Evolutionary conservation across 2,888 invertebrate species (phyloP).

Genomic region (Liodrosophila aerea): DNA sequence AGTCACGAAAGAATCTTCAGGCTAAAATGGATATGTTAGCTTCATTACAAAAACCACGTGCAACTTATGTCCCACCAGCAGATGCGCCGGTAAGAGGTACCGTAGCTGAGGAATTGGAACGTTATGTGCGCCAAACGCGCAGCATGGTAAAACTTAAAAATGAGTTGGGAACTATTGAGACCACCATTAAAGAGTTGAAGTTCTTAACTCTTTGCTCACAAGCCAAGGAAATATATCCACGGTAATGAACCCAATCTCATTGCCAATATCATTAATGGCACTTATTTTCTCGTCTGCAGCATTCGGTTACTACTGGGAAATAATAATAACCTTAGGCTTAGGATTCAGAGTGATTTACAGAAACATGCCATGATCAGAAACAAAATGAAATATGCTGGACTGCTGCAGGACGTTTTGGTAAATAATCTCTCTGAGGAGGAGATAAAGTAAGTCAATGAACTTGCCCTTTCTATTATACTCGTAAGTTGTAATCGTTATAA

Average conservation of each 20-base stretch:
- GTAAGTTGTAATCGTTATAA: not conserved
- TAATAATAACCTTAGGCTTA: slow-evolving; percentile 70
- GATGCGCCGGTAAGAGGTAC: not conserved
- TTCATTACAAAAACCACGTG: slow-evolving; percentile 56
- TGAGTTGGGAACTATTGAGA: slow-evolving; percentile 71
- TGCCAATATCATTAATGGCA: not conserved
- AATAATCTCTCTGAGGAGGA: slow-evolving; percentile 79
- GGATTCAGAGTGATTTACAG: slow-evolving; percentile 59
- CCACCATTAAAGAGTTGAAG: slow-evolving; percentile 78
- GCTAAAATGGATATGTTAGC: slow-evolving; percentile 66
- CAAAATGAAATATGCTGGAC: slow-evolving; percentile 63
- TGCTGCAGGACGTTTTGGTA: slow-evolving; percentile 64
- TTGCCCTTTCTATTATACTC: no score
- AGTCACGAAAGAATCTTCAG: slow-evolving; percentile 65
- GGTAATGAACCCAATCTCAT: slow-evolving; percentile 52
- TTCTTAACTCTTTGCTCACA: slow-evolving; percentile 77
- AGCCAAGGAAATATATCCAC: slow-evolving; percentile 78
- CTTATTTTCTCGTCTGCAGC: slow-evolving; percentile 39
- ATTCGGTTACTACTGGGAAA: slow-evolving; percentile 74
- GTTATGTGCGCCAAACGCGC: slow-evolving; percentile 79
- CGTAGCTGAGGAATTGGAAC: slow-evolving; percentile 40
- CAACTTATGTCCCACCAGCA: slow-evolving; percentile 7
- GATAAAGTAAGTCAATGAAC: slow-evolving; percentile 60
- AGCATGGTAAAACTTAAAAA: slow-evolving; percentile 53
- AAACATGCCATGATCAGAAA: slow-evolving; percentile 57